Evolutionary conservation across 2,797 vertebrate genomes (phyloP), one percentile per base, ranked within the genome.

Genomic region (Otus scops): DNA sequence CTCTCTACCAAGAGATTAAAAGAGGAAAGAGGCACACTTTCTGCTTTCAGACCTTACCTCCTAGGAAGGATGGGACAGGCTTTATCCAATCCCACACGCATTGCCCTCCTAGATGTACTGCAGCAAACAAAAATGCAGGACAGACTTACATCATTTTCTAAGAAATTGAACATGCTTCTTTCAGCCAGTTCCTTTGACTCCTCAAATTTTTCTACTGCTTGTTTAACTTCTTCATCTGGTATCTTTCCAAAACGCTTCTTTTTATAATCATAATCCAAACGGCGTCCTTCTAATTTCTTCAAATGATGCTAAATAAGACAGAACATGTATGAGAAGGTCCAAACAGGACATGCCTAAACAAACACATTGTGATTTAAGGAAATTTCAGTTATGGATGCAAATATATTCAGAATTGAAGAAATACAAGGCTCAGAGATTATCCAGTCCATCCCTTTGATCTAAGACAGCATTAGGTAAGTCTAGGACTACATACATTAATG

Each of bases 231-330:
- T 96, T 99, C 99, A 6, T 99, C 98, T 0, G 99, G 98, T 65
- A 99, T 98, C 97, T 99, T 99, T 75, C 99, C 99, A 92, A 98
- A 98, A 27, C 99, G 98, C 92, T 98, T 99, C 98, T 98, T 99
- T 97, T 99, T 99, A 85, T 99, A 99, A 98, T 99, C 99, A 3
- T 99, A 99, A 98, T 99, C 99, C 97, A 99, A 98, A 68, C 99
- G 98, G 3, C 99, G 99, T 34, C 99, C 99, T 97, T 99, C 99
- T 93, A 99, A 97, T 93, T 99, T 99, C 98, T 98, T 99, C 95
- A 99, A 94, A 95, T 99, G 99, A 96, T 99, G 99, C 99, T 99
- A n/a, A 38, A n/a, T 65, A 77, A 82, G 26, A 95, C 20, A 87
- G 13, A 89, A 69, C 19, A 30, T n/a, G 56, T 30, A 64, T 51